Base-by-base conservation (phyloP, 2,888 invertebrate genomes). In the Saturnia pavonia region DNA sequence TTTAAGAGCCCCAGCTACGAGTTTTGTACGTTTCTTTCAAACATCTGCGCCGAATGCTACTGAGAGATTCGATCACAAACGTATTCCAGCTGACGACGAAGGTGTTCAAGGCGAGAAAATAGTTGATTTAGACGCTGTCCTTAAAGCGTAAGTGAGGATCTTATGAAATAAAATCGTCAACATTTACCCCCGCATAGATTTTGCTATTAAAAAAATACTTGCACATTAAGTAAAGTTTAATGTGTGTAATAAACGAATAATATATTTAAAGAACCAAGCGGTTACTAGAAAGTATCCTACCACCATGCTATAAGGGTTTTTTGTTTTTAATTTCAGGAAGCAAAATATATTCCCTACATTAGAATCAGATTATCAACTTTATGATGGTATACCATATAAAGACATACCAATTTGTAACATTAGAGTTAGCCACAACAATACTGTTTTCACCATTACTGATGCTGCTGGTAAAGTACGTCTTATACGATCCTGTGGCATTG, bases 371-470 rank as follows among this genome's bases (percentile, higher is more conserved):
- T 94, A 95, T 73, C 91, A 92, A 80, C 83, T 98, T 4, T 97
- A 97, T 81, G 95, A 97, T 85, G 98, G 98, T 0, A 89, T 96
- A 0, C 95, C 95, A 1, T 99, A 96, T 86, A 96, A 96, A 84
- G 96, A 98, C 68, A 84, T 99, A 69, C 98, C 98, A 0, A 95
- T 99, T 72, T 95, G 97, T 78, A 96, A 98, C 87, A 96, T 99
- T 67, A 95, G 96, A 82, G 96, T 97, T 0, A 96, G 97, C 14
- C 95, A 95, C 73, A 99, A 99, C 91, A 99, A 99, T 88, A 99
- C 99, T 14, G 96, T 98, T 71, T 94, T 99, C 72, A 94, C 95
- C 14, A 85, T 98, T 57, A 96, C 97, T 0, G 96, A 98, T 88
- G 83, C 92, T 72, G 95, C 95, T 85, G 98, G 98, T 88, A 88